Evolutionary conservation across 2,113 vertebrate genomes (phyloP).

Genomic region (Azemiops feae): DNA sequence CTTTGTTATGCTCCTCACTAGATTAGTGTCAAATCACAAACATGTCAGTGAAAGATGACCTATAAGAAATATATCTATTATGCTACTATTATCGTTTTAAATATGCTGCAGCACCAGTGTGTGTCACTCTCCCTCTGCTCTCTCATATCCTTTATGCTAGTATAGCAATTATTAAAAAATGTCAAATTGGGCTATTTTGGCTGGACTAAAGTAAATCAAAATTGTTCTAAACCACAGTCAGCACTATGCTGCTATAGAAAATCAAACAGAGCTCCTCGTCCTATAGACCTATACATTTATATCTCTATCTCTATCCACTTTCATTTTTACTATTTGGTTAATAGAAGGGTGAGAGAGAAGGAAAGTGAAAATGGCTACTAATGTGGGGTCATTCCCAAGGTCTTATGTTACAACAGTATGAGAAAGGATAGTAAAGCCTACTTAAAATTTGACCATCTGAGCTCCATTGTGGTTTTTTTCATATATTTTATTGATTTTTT

Average conservation of each 20-base stretch:
- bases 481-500: too few relatives aligned
- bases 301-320: neutral
- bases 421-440: neutral
- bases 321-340: neutral
- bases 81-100: neutral
- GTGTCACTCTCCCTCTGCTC: neutral
- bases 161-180: neutral
- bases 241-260: neutral
- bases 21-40: constrained; percentile 53
- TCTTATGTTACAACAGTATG: neutral
- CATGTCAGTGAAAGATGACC: constrained; percentile 52
- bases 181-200: neutral
- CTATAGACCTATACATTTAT: neutral
- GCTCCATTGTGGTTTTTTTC: neutral
- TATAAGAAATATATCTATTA: constrained; percentile 34
- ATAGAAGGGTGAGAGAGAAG: neutral
- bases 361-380: neutral
- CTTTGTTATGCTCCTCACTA: constrained; percentile 42
- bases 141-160: neutral
- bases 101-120: constrained; percentile 35
- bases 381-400: neutral
- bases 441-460: neutral
- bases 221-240: neutral
- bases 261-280: neutral
- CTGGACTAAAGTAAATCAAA: neutral